Evolutionary conservation across 2,888 invertebrate genomes (phyloP), one percentile per base, ranked within the genome.

Genomic region (Pristionchus arcanus): DNA sequence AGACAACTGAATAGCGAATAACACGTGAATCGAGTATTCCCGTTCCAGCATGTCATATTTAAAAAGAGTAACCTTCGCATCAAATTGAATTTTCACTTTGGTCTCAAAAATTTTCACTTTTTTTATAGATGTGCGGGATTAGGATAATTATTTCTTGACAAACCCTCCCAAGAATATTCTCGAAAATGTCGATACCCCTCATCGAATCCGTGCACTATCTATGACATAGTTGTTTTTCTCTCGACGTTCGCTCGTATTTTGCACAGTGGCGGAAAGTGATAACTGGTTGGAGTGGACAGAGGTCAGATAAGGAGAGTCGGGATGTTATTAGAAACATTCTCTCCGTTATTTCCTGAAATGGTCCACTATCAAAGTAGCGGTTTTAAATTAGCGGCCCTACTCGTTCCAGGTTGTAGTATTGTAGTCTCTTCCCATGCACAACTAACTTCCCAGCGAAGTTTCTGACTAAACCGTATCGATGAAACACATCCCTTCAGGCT

Each of bases 221-320:
- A 74, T 74, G 74, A 74, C 74, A 37, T 74, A 3, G 42, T 34
- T 74, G 74, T 74, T 74, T 37, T 74, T 34, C 71, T 71, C 71
- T 16, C 37, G 21, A 7, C 42, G 42, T 13, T 49, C 42, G 16
- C 68, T 2, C 68, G 68, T 71, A 71, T 71, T 71, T 71, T 71
- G 68, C 68, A 71, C 31, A 31, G 68, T 13, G 68, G 31, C 15
- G 66, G 31, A 28, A 31, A 71, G 28, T 74, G 74, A 74, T 74
- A 74, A 74, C 68, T 68, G 68, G 68, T 68, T 68, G 68, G n/a
- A n/a, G 31, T 13, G 31, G 34, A 11, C 28, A 31, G 68, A 66
- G n/a, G 68, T 71, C 31, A 71, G 68, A 71, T 71, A 71, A 31
- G n/a, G n/a, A 28, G 63, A 25, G 28, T 66, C 68, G 68, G 31